Evolutionary conservation across 1,140 invertebrate genomes (phyloP), one percentile per base, ranked within the genome.

Genomic region (Atta texana): DNA sequence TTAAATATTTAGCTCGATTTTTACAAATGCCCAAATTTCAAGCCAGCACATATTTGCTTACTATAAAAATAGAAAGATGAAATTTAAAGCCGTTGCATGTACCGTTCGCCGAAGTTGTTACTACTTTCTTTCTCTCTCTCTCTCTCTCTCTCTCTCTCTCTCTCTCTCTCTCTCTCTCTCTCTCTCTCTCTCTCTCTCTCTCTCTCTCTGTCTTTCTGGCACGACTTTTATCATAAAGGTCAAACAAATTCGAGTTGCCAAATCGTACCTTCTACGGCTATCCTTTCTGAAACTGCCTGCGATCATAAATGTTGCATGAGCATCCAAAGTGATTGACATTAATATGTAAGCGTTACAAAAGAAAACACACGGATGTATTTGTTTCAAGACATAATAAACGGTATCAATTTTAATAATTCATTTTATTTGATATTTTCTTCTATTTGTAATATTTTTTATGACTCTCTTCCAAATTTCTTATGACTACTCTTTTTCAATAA

Each of bases 251-350:
- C 80, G 55, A 49, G 68, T 74, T 59, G 80, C 34, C 68, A 59
- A 28, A 59, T 34, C 64, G 66, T 55, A 81, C 69, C 77, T 81
- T 53, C 68, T 53, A 55, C 31, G 66, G 34, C 10, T 81, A 66
- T 72, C 78, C 72, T 82, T 82, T 72, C 53, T 61, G 34, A 34
- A 82, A 74, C 80, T 71, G 31, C 49, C 28, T 21, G 49, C 21
- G 80, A 68, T 34, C 21, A 82, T 82, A 82, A 82, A 82, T 82
- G 24, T 82, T 82, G 18, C 39, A 82, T 72, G 80, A 82, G 53
- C 31, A 24, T 12, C 66, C 34, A 71, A 57, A 80, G 64, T 69
- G 77, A 72, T 53, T 82, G 68, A 61, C 55, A 82, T 82, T 82
- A 82, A 82, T 82, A 82, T 82, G 68, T 59, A 74, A 82, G 55